Evolutionary conservation across 1,140 invertebrate genomes (phyloP).

Genomic region (Orchesella cincta): DNA sequence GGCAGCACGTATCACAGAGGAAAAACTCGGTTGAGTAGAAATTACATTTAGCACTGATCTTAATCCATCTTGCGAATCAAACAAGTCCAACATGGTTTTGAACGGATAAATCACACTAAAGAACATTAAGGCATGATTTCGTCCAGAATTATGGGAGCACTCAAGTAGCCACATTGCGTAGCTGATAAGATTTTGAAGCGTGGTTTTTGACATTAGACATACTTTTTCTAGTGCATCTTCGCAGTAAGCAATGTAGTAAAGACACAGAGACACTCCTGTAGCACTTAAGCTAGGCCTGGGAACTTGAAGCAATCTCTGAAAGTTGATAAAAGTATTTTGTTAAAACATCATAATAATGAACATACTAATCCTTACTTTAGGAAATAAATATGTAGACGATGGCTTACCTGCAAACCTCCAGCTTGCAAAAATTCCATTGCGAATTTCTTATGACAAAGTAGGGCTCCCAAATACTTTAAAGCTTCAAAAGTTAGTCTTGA

Average conservation of each 20-base stretch:
- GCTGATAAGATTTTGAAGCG: constrained; percentile 55
- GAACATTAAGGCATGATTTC: constrained; percentile 96
- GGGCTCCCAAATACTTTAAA: constrained; percentile 84
- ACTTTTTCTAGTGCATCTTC: constrained; percentile 97
- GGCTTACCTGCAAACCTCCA: constrained; percentile 73
- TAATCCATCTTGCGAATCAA: constrained; percentile 88
- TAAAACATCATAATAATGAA: not conserved
- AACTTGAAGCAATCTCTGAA: constrained; percentile 79
- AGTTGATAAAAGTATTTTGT: no score
- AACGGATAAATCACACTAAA: constrained; percentile 92
- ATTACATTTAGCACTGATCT: constrained; percentile 91
- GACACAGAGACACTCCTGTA: constrained; percentile 91
- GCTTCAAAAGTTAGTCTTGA: constrained; percentile 93
- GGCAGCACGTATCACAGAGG: constrained; percentile 41
- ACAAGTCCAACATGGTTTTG: constrained; percentile 85
- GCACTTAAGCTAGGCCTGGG: constrained; percentile 90
- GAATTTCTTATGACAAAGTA: constrained; percentile 97
- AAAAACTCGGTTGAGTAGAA: constrained; percentile 50
- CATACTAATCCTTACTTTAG: not conserved
- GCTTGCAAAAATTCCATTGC: constrained; percentile 89
- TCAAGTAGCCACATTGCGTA: constrained; percentile 92
- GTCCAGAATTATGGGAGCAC: constrained; percentile 91
- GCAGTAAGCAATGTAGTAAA: constrained; percentile 95
- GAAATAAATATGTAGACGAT: not conserved
- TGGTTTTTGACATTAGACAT: constrained; percentile 72